phyloP scores from a whole-genome alignment of 2,113 vertebrate genomes.

The Proterorhinus semilunaris region DNA sequence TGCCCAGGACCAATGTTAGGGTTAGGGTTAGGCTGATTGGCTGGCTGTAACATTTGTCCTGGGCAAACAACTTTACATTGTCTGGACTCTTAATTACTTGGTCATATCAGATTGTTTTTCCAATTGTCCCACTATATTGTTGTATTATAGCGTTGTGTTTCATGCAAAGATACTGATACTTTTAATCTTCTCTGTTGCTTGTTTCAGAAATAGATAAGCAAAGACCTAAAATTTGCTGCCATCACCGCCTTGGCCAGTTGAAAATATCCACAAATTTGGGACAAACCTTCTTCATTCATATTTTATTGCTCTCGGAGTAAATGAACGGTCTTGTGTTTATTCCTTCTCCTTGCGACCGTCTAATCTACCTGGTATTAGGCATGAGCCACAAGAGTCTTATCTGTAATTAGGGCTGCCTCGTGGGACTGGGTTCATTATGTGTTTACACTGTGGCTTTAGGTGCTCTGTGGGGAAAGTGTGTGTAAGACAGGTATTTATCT shows the following conservation, averaged over 20 bases:
- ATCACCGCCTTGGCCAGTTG: conserved; percentile 23
- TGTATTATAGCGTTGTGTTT: too few species aligned
- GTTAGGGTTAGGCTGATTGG: too few species aligned
- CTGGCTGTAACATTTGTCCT: too few species aligned
- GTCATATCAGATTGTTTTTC: too few species aligned
- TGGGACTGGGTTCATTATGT: conserved; percentile 41
- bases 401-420: conserved; percentile 64
- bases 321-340: conserved; percentile 21
- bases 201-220: conserved; percentile 42
- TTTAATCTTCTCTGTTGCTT: not conserved
- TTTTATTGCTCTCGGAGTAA: conserved; percentile 23
- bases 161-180: too few species aligned
- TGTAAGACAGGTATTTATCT: conserved; percentile 62
- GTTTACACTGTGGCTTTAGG: conserved; percentile 56
- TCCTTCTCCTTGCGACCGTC: conserved; percentile 34
- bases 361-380: conserved; percentile 55
- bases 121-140: too few species aligned
- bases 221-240: conserved; percentile 30
- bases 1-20: too few species aligned
- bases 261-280: conserved; percentile 28
- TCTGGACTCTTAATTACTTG: too few species aligned
- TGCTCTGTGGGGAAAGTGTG: conserved; percentile 46
- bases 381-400: conserved; percentile 48
- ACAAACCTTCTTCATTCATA: conserved; percentile 15
- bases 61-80: too few species aligned